These are phyloP conservation scores for Papilio gigon DNA, from an alignment of 2,888 invertebrate genomes.

Conservation along the genomic window DNA sequence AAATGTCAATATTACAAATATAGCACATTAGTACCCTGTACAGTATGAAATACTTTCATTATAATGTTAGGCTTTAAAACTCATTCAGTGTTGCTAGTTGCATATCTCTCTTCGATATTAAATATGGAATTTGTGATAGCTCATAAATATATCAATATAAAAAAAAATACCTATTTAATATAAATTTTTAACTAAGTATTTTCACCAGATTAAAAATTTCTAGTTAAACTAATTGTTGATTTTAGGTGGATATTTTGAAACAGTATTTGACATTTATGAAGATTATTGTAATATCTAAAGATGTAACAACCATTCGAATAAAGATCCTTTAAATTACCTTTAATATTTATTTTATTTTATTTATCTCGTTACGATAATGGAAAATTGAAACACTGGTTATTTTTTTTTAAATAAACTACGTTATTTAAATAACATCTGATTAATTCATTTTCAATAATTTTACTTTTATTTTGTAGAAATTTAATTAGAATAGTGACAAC, in stretches of 20 bases:
- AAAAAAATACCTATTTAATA: not conserved
- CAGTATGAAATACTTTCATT: constrained; percentile 10
- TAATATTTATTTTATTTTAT: not conserved
- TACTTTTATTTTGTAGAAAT: not conserved
- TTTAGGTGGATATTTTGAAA: too few relatives aligned
- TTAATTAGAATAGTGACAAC: not conserved
- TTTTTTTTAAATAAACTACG: not conserved
- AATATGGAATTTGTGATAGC: constrained; percentile 12
- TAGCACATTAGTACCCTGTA: not conserved
- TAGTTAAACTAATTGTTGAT: not conserved
- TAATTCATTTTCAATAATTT: not conserved
- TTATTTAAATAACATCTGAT: not conserved
- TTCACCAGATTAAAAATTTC: not conserved
- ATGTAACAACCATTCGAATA: not conserved
- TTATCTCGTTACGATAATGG: not conserved
- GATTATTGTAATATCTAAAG: not conserved
- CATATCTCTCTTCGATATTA: constrained; percentile 1
- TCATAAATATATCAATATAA: not conserved
- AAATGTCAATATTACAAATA: not conserved
- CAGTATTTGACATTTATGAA: not conserved
- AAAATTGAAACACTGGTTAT: not conserved
- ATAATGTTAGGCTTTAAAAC: not conserved
- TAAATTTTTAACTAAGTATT: not conserved
- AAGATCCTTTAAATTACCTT: not conserved
- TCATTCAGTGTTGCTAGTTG: constrained; percentile 16